Conservation (phyloP, 2,113 vertebrate species). For the Numida meleagris region DNA sequence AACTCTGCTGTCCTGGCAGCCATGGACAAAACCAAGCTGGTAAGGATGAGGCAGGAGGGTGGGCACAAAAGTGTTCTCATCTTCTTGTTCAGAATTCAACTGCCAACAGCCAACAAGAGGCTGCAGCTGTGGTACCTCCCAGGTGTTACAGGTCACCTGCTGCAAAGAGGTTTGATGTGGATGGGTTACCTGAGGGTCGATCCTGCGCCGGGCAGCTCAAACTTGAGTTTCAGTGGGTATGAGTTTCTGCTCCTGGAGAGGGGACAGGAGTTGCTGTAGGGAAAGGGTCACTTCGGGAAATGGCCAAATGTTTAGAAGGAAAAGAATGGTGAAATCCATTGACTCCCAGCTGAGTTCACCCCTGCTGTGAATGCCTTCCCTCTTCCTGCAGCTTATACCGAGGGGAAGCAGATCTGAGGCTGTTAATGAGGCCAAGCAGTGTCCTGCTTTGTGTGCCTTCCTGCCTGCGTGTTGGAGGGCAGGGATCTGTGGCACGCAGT, state of each 20-base stretch:
- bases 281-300: not conserved
- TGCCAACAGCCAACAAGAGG: too few species aligned
- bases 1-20: conserved; percentile 91
- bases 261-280: not conserved
- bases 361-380: not conserved
- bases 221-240: not conserved
- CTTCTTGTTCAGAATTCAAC: not conserved
- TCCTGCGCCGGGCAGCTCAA: not conserved
- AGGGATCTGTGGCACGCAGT: not conserved
- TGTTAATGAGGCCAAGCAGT: not conserved
- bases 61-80: not conserved
- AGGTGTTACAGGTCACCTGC: not conserved
- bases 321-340: not conserved
- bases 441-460: not conserved
- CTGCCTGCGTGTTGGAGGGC: accelerated
- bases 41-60: conserved; percentile 56
- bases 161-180: accelerated
- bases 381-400: not conserved
- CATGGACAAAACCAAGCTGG: conserved; percentile 97
- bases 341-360: not conserved
- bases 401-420: not conserved
- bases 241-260: not conserved
- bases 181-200: not conserved
- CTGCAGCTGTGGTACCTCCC: not conserved
- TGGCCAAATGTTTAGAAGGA: accelerated